Evolutionary conservation across 2,888 invertebrate genomes (phyloP).

Genomic region (Tryphoninae sp.): DNA sequence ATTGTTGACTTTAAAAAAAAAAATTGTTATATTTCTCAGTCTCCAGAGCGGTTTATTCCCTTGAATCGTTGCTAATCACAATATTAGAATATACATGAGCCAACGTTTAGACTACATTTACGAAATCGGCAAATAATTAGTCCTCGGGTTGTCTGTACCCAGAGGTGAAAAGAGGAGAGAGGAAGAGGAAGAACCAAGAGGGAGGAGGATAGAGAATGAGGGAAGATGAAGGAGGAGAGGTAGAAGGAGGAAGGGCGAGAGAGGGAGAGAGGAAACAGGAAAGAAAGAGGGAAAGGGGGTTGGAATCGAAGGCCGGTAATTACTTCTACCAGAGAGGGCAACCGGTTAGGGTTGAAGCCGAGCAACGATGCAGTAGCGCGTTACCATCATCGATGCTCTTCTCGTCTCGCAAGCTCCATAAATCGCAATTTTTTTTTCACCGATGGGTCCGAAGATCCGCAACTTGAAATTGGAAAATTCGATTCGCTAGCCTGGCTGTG

Average conservation of each 20-base stretch:
- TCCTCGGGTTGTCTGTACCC: no score
- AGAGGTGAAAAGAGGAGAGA: neutral
- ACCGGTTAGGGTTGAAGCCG: constrained; percentile 53
- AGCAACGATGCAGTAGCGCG: constrained; percentile 51
- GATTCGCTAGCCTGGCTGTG: constrained; percentile 56
- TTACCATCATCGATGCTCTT: constrained; percentile 29
- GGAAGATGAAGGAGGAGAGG: neutral
- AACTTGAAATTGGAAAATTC: constrained; percentile 55
- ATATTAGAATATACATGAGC: no score
- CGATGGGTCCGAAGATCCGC: constrained; percentile 24
- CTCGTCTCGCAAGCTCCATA: constrained; percentile 16
- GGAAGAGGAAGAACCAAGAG: neutral
- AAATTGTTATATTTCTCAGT: no score
- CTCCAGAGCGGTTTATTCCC: no score
- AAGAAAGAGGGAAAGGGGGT: constrained; percentile 31
- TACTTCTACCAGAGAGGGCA: constrained; percentile 51
- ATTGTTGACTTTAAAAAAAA: no score
- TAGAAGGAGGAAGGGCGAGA: neutral
- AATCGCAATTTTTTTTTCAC: constrained; percentile 18
- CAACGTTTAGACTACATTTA: no score
- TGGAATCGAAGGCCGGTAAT: constrained; percentile 64
- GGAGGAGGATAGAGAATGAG: neutral
- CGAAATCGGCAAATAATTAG: no score
- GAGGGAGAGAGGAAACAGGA: constrained; percentile 33
- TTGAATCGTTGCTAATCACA: no score